These are phyloP conservation scores for Pteronura brasiliensis DNA, from an alignment of 2,113 vertebrate genomes.

Conservation along the genomic window DNA sequence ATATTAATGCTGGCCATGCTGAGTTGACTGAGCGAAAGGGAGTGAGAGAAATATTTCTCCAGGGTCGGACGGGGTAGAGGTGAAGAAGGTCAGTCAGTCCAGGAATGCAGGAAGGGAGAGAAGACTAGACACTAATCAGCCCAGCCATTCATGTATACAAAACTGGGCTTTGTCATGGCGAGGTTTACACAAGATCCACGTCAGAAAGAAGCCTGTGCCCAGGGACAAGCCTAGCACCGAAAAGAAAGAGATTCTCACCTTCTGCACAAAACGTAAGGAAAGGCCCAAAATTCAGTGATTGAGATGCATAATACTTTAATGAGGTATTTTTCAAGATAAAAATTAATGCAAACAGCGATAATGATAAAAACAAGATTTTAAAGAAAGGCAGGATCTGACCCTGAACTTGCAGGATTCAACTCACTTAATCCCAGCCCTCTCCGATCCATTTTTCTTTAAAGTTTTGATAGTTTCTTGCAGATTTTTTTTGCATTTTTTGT, in stretches of 20 bases:
- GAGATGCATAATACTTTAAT: neutral
- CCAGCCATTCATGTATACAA: neutral
- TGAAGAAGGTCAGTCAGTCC: neutral
- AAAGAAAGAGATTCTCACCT: neutral
- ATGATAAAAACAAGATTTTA: neutral
- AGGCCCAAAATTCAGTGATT: neutral
- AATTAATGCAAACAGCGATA: neutral
- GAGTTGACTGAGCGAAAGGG: neutral
- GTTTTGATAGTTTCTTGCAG: neutral
- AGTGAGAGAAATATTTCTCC: neutral
- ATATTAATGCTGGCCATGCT: neutral
- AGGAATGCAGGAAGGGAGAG: neutral
- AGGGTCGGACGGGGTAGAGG: neutral
- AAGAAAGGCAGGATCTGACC: neutral
- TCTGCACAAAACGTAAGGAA: neutral
- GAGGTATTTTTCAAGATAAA: neutral
- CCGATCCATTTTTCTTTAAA: neutral
- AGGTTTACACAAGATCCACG: neutral
- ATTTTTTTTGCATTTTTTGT: neutral
- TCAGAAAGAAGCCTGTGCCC: neutral
- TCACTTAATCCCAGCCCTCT: neutral
- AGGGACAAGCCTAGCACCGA: neutral
- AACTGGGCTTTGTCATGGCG: neutral
- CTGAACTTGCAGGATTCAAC: neutral
- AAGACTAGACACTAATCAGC: neutral